Percentiles rank a stretch among this genome's conserved stretches.
Conservation (phyloP, 2,113 vertebrate species). For the Hystrix cristata region DNA sequence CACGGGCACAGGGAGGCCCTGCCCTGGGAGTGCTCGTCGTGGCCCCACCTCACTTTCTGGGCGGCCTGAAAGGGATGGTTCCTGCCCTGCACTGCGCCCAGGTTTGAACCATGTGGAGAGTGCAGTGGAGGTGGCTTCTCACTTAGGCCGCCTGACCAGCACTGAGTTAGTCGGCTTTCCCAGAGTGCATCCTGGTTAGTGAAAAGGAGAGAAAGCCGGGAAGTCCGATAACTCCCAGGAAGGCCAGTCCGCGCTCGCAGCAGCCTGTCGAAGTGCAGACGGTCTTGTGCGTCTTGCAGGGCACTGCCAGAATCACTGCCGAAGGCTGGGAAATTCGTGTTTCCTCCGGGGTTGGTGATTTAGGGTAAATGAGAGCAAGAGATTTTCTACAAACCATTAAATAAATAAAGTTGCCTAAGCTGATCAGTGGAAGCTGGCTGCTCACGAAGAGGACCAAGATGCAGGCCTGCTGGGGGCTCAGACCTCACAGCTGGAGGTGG, state of each 20-base stretch:
- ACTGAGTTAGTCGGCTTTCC: background rate
- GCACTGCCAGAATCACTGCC: background rate
- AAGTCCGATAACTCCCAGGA: background rate
- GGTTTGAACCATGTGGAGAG: background rate
- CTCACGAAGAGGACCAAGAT: background rate
- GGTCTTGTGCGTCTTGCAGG: background rate
- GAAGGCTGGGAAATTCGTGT: background rate
- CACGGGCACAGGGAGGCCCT: too few species aligned
- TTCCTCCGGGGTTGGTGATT: slow-evolving; percentile 21
- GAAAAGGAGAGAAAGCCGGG: background rate
- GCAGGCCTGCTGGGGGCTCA: rapidly evolving
- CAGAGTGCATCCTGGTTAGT: too few species aligned
- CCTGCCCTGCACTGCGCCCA: background rate
- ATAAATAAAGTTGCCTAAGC: background rate
- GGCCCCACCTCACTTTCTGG: too few species aligned
- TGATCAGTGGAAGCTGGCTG: background rate
- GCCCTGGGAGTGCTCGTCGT: too few species aligned
- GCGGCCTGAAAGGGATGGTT: too few species aligned
- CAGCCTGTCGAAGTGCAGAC: background rate
- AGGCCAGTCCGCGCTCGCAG: background rate
- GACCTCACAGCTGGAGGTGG: too few species aligned
- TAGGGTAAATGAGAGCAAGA: background rate
- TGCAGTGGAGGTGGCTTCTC: background rate
- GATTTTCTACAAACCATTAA: background rate
- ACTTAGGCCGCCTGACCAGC: background rate